Evolutionary conservation across 1,140 invertebrate genomes (phyloP).

Genomic region (Procambarus virginalis): DNA sequence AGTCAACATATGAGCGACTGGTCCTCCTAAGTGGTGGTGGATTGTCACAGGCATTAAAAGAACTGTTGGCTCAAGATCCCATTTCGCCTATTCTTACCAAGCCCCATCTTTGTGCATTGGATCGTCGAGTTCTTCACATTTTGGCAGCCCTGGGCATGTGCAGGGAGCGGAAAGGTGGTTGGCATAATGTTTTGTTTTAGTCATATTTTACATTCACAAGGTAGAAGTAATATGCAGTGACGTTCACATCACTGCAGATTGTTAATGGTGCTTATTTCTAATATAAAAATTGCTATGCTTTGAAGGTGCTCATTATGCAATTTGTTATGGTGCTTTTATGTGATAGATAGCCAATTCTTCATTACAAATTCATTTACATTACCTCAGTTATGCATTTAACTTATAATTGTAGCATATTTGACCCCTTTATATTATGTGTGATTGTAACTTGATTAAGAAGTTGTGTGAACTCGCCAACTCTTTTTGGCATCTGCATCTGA

Average conservation of each 20-base stretch:
- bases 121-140: conserved; percentile 38
- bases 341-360: too few species aligned
- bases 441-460: too few species aligned
- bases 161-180: conserved; percentile 16
- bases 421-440: too few species aligned
- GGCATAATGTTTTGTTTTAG: conserved; percentile 37
- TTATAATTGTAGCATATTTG: too few species aligned
- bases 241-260: not conserved
- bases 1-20: conserved; percentile 47
- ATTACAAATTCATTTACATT: too few species aligned
- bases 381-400: too few species aligned
- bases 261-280: not conserved
- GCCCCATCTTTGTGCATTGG: conserved; percentile 36
- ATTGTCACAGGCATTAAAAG: conserved; percentile 25
- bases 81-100: conserved; percentile 26
- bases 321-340: too few species aligned
- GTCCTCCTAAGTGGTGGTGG: conserved; percentile 44
- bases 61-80: conserved; percentile 27
- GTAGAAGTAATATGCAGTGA: not conserved
- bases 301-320: too few species aligned
- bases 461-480: too few species aligned
- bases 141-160: conserved; percentile 42
- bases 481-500: too few species aligned
- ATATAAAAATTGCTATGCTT: too few species aligned
- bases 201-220: not conserved